Conservation (phyloP, 2,888 invertebrate species). For the Ophion obscuratus region DNA sequence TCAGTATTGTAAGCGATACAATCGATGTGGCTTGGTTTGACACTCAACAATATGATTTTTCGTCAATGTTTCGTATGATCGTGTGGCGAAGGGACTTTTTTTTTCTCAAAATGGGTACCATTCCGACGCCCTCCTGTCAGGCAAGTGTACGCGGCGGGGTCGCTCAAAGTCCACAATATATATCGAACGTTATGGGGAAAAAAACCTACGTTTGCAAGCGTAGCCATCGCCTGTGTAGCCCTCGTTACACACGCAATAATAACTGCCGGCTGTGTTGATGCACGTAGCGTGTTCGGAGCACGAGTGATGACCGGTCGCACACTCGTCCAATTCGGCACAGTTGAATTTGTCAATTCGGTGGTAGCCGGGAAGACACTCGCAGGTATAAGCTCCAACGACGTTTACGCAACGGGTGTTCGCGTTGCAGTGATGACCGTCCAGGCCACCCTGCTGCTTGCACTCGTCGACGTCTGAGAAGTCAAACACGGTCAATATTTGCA, state of each 20-base stretch:
- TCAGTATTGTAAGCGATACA: too few relatives aligned
- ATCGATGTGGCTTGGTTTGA: too few relatives aligned
- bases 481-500: not conserved
- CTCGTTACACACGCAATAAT: constrained; percentile 89
- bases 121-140: too few relatives aligned
- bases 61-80: too few relatives aligned
- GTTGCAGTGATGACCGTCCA: constrained; percentile 93
- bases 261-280: constrained; percentile 92
- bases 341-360: constrained; percentile 91
- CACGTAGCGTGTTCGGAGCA: constrained; percentile 92
- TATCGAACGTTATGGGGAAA: constrained; percentile 6
- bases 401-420: constrained; percentile 94
- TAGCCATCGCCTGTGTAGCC: constrained; percentile 93
- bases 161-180: too few relatives aligned
- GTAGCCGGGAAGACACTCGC: constrained; percentile 93
- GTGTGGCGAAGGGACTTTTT: too few relatives aligned
- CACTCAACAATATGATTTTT: too few relatives aligned
- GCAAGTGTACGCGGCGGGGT: too few relatives aligned
- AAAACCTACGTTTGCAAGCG: constrained; percentile 89
- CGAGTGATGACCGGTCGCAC: constrained; percentile 88
- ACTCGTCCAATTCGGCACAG: constrained; percentile 93
- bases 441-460: constrained; percentile 91
- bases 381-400: constrained; percentile 92
- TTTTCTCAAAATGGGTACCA: too few relatives aligned
- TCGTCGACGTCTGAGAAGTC: constrained; percentile 91